Base-by-base conservation (phyloP, 2,797 vertebrate genomes). In the Chrysocyon brachyurus region DNA sequence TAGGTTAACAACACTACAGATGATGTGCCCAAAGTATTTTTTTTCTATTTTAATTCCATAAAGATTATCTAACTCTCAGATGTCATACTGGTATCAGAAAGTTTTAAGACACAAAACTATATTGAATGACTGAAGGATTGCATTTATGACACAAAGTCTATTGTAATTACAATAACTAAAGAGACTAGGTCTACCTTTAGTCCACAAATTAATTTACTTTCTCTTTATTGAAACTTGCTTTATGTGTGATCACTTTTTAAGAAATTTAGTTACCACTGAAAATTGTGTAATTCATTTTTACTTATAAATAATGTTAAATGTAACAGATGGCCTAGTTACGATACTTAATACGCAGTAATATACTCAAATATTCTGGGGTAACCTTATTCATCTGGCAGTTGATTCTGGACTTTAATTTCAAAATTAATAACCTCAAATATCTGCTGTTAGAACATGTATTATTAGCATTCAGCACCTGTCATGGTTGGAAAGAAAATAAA, bases 221-320 rank as follows among this genome's bases (percentile, higher is more conserved):
- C 64, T 94, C 72, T 96, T 97, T 72, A 96, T 97, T 26, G 98
- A 98, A 98, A 98, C 64, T 97, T 94, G 75, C 82, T 96, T 91
- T 10, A 91, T 92, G 97, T 97, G 84, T 96, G 75, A 64, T 95
- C 17, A 46, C 75, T 97, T 97, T 83, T 66, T 12, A 4, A 49
- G 54, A 26, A 96, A 21, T 59, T 75, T 63, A 79, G 57, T 57
- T 98, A 95, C 26, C 56, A 73, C 68, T 96, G 40, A 81, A 98
- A 97, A 28, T 87, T 96, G 28, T 31, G 10, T 40, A 89, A 75
- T 11, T 96, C 17, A 97, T 9, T 4, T 94, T 77, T 94, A 59
- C 87, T 98, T 98, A 78, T 83, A 96, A 97, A 97, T 97, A 83
- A 7, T 88, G 1, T 52, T 68, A 94, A 93, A 57, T 63, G 15